Percentiles rank a stretch among this genome's conserved stretches.
phyloP scores from a whole-genome alignment of 2,113 vertebrate species.

The Pleuronectes platessa region DNA sequence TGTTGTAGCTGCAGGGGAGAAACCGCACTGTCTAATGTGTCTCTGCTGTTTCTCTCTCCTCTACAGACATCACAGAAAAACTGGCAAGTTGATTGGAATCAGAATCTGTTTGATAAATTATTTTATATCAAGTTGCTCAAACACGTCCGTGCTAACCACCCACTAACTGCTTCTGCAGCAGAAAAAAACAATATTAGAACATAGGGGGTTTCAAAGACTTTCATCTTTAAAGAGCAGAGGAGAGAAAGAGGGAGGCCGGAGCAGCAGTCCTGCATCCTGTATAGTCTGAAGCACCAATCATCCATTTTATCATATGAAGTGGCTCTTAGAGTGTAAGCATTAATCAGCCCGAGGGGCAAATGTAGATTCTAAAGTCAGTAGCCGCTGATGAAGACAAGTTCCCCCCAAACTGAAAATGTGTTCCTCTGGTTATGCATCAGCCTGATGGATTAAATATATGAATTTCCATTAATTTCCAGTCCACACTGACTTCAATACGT shows the following conservation, averaged over 20 bases:
- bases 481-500: constrained; percentile 61
- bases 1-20: constrained; percentile 46
- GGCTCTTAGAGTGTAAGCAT: constrained; percentile 72
- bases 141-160: neutral
- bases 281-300: constrained; percentile 67
- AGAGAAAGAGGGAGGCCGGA: constrained; percentile 12
- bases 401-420: constrained; percentile 58
- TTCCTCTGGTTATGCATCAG: constrained; percentile 75
- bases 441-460: constrained; percentile 78
- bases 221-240: constrained; percentile 34
- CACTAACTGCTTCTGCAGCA: constrained; percentile 11
- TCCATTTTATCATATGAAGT: constrained; percentile 76
- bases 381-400: constrained; percentile 81
- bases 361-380: constrained; percentile 67
- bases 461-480: constrained; percentile 75
- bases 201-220: neutral
- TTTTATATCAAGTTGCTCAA: constrained; percentile 3
- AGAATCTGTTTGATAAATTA: constrained; percentile 9
- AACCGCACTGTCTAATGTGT: constrained; percentile 9
- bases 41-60: constrained; percentile 7
- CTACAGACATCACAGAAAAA: neutral
- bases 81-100: neutral
- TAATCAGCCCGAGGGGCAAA: constrained; percentile 72
- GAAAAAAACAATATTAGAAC: constrained; percentile 1
- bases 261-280: constrained; percentile 37